phyloP scores from a whole-genome alignment of 2,797 vertebrate species.

The Orestias chungarensis region DNA sequence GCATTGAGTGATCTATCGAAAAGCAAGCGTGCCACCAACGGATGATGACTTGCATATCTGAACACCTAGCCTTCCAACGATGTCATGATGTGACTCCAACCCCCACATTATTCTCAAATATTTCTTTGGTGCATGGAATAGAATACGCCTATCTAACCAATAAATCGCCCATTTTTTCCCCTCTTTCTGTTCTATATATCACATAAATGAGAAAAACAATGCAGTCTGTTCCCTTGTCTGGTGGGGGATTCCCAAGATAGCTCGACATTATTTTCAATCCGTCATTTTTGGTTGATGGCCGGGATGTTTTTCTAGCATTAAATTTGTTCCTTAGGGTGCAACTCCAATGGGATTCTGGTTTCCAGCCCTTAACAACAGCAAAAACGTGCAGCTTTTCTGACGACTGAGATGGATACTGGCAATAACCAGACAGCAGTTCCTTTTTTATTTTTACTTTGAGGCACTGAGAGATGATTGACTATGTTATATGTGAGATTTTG shows the following conservation, averaged over 20 bases:
- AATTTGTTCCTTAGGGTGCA: constrained; percentile 84
- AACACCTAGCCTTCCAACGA: constrained; percentile 78
- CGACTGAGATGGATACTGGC: constrained; percentile 85
- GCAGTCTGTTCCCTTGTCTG: constrained; percentile 84
- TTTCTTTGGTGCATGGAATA: constrained; percentile 78
- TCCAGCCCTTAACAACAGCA: constrained; percentile 83
- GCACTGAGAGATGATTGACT: constrained; percentile 81
- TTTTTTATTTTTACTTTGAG: constrained; percentile 83
- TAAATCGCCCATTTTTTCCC: constrained; percentile 81
- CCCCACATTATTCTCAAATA: constrained; percentile 80
- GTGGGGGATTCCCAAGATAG: constrained; percentile 84
- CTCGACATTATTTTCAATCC: constrained; percentile 85
- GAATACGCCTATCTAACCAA: constrained; percentile 82
- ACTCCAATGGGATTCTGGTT: constrained; percentile 83
- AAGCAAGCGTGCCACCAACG: constrained; percentile 69
- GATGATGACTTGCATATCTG: constrained; percentile 77
- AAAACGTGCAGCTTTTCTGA: constrained; percentile 85
- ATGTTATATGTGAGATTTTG: constrained; percentile 83
- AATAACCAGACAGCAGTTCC: constrained; percentile 83
- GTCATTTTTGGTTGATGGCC: constrained; percentile 86
- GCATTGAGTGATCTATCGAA: constrained; percentile 79
- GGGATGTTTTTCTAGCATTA: constrained; percentile 86
- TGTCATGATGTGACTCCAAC: constrained; percentile 82
- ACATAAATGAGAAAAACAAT: constrained; percentile 85
- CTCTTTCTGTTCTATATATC: constrained; percentile 84